These are phyloP conservation scores for Tetanocera ferruginea DNA, from an alignment of 2,888 invertebrate genomes.

Conservation along the genomic window DNA sequence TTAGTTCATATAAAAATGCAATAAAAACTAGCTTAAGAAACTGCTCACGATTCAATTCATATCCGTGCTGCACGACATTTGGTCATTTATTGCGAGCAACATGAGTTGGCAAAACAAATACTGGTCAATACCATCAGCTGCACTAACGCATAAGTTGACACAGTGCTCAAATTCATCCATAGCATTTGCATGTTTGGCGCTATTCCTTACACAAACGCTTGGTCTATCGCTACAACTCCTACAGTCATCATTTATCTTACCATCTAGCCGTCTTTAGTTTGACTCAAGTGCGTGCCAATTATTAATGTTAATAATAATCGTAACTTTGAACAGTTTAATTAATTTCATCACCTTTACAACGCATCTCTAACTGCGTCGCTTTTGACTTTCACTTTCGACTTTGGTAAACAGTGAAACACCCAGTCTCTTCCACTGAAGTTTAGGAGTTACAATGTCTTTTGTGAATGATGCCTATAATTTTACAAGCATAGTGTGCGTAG, in stretches of 20 bases:
- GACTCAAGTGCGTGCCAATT: constrained; percentile 10
- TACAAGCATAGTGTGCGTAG: background rate
- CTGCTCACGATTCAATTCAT: background rate
- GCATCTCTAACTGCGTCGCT: background rate
- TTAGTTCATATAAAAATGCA: background rate
- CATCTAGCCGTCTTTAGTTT: background rate
- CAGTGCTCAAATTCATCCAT: background rate
- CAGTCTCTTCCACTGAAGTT: too few relatives aligned
- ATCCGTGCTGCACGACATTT: constrained; percentile 52
- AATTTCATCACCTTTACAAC: constrained; percentile 5
- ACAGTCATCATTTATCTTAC: too few relatives aligned
- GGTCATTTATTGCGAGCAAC: constrained; percentile 41
- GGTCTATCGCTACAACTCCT: background rate
- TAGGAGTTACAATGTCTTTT: constrained; percentile 57
- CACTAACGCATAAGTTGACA: background rate
- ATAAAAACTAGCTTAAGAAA: background rate
- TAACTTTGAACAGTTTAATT: background rate
- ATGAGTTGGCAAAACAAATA: background rate
- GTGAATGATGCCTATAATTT: constrained; percentile 64
- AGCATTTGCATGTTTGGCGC: background rate
- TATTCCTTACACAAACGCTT: background rate
- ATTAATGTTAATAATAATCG: background rate
- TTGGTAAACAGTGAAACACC: too few relatives aligned
- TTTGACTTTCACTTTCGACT: background rate
- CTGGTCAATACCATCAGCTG: background rate